Evolutionary conservation across 2,113 vertebrate species (phyloP).

Genomic region (Anthoscopus minutus): DNA sequence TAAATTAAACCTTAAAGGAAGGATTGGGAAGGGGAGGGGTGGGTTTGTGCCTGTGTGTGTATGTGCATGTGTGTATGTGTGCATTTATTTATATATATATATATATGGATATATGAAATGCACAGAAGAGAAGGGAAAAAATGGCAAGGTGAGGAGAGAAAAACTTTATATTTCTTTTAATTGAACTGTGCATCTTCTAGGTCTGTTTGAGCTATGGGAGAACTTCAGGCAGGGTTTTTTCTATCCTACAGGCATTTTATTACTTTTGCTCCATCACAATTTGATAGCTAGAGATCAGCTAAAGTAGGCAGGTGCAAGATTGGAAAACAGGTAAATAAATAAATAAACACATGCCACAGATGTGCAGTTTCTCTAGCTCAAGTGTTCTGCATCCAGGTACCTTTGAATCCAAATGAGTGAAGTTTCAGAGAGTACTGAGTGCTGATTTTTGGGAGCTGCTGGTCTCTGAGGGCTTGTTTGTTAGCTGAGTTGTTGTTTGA

Average conservation of each 20-base stretch:
- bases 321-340: constrained; percentile 23
- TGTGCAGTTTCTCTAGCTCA: not conserved
- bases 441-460: not conserved
- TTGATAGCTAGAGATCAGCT: constrained; percentile 48
- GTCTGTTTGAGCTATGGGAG: not conserved
- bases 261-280: constrained; percentile 27
- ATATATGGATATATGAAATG: not conserved
- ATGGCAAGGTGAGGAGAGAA: constrained; percentile 12
- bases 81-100: not conserved
- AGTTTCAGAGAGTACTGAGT: not conserved
- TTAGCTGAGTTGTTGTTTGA: not conserved
- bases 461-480: not conserved
- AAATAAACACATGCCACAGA: not conserved
- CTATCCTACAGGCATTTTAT: not conserved
- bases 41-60: not conserved
- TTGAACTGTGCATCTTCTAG: constrained; percentile 10
- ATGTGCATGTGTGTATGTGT: not conserved
- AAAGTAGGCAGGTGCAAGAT: constrained; percentile 21
- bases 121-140: constrained; percentile 15
- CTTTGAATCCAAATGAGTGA: not conserved
- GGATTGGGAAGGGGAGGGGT: constrained; percentile 72
- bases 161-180: constrained; percentile 47
- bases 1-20: constrained; percentile 99
- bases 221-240: not conserved
- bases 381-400: not conserved